phyloP scores from a whole-genome alignment of 2,797 vertebrate species.

The Acipenser transmontanus region DNA sequence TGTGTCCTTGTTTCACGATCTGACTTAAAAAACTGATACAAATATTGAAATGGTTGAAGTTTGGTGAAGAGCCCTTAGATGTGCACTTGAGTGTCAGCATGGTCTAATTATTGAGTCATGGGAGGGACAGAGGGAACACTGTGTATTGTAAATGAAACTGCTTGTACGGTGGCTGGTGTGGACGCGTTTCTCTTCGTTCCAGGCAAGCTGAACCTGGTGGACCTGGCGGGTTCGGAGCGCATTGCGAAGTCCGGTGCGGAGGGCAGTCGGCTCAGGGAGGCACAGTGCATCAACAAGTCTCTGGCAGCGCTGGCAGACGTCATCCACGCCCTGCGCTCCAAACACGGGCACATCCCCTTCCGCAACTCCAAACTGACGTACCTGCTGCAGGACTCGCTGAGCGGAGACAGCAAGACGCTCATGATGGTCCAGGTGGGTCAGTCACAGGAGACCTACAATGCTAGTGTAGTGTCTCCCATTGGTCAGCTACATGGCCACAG shows the following conservation, averaged over 20 bases:
- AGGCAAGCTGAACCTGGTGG: constrained; percentile 94
- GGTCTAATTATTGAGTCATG: too few species aligned
- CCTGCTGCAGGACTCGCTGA: constrained; percentile 92
- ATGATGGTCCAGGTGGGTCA: constrained; percentile 90
- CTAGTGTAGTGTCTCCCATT: too few species aligned
- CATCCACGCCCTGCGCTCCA: constrained; percentile 81
- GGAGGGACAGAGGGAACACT: too few species aligned
- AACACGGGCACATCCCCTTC: constrained; percentile 86
- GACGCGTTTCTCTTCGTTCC: not conserved
- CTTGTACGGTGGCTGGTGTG: too few species aligned
- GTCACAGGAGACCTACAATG: too few species aligned
- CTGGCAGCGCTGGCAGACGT: constrained; percentile 87
- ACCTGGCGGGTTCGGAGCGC: constrained; percentile 88
- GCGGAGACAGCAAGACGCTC: constrained; percentile 90
- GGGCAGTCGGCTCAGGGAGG: constrained; percentile 83
- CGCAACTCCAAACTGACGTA: constrained; percentile 96
- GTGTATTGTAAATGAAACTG: too few species aligned
- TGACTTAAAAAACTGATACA: too few species aligned
- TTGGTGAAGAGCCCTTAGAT: too few species aligned
- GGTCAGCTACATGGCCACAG: too few species aligned
- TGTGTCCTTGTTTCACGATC: too few species aligned
- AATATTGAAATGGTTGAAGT: too few species aligned
- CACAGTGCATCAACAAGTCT: constrained; percentile 94
- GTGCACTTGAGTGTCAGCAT: too few species aligned
- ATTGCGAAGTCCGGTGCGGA: constrained; percentile 86